Evolutionary conservation across 2,113 vertebrate species (phyloP).

Genomic region (Catharus bicknelli): DNA sequence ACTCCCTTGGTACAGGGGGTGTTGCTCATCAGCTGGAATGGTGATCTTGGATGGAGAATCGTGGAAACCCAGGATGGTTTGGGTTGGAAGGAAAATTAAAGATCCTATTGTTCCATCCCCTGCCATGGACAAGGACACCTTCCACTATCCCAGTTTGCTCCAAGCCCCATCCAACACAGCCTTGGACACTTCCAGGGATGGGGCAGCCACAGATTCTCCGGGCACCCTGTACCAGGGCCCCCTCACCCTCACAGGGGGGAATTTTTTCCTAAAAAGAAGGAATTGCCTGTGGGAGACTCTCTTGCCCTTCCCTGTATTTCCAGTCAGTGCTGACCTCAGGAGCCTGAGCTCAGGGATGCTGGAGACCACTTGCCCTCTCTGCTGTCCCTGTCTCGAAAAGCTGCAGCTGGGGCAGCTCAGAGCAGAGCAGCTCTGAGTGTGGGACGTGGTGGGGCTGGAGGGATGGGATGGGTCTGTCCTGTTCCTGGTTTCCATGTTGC

Average conservation of each 20-base stretch:
- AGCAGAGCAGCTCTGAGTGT: background rate
- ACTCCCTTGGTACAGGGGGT: background rate
- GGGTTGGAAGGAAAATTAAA: background rate
- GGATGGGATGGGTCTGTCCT: background rate
- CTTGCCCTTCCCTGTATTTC: background rate
- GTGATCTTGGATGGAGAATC: background rate
- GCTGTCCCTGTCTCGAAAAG: background rate
- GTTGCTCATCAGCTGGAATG: background rate
- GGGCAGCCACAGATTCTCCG: background rate
- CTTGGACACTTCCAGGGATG: background rate
- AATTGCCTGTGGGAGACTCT: accelerated
- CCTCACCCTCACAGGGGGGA: accelerated
- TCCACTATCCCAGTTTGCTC: background rate
- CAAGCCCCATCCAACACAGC: accelerated
- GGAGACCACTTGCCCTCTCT: background rate
- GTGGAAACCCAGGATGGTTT: background rate
- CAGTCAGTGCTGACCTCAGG: background rate
- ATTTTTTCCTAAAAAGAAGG: background rate
- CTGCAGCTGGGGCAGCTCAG: background rate
- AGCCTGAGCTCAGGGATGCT: background rate
- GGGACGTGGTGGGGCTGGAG: background rate
- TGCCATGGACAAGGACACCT: background rate
- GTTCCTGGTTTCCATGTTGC: background rate
- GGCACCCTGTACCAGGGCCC: background rate
- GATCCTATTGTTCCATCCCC: too few species aligned